Base-by-base conservation (phyloP, 2,888 invertebrate species). In the Callyntrura guangdongensis region DNA sequence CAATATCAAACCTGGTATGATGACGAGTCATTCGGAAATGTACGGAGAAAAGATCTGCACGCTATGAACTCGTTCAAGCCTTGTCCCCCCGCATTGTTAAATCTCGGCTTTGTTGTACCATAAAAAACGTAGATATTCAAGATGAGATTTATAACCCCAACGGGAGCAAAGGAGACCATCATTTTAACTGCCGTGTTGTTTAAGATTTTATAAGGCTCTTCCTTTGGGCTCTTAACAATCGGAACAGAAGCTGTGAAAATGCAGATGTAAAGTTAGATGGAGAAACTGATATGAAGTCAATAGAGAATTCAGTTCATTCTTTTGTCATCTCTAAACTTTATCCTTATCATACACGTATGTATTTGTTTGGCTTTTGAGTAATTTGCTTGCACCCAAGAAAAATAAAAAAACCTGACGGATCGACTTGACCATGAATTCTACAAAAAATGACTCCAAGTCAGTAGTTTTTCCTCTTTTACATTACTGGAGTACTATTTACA, bases 91-190 rank as follows among this genome's bases (percentile, higher is more conserved):
- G 36, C 53, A 56, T 22, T 81, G 36, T 8, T 61, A 61, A 81
- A 61, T 61, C 61, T 81, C 59, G 12, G 81, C 20, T 45, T 81
- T 61, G 22, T 36, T 79, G 79, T 36, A 8, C 27, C 20, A 59
- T 45, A 61, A 61, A 2, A 81, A 20, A 61, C 12, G 22, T 12
- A 4, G 59, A 36, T 81, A 81, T 12, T 59, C n/a, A 59, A 61
- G 8, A 79, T 81, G 81, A 81, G 81, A 81, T 81, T 81, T 81
- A 81, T 81, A 81, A 59, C 81, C 81, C 59, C 81, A 45, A 61
- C 59, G 20, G 22, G 11, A 36, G 53, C 20, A 77, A 77, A 25
- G 25, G 53, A 53, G 53, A 12, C 22, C 53, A 53, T 61, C 20
- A 9, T 74, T 72, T 11, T 20, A 53, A 53, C 14, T 27, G n/a